Evolutionary conservation across 2,797 vertebrate genomes (phyloP), one percentile per base, ranked within the genome.

Genomic region (Loris lydekkerianus): DNA sequence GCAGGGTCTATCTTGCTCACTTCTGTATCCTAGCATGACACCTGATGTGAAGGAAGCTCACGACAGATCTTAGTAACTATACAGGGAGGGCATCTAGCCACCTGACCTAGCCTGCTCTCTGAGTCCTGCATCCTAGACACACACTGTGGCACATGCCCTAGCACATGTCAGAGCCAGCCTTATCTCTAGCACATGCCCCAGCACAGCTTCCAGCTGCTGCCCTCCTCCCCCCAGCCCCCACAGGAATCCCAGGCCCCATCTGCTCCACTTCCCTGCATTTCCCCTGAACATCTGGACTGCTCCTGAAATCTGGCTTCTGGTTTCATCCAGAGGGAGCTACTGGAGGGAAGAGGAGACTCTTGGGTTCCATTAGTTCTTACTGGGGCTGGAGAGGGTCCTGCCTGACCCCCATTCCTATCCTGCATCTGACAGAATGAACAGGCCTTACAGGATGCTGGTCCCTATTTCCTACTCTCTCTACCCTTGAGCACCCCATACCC

Each of bases 201-300:
- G 78, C 69, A 77, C 77, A 86, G 14, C 67, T 89, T 95, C 95
- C 96, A 97, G 93, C 89, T 93, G 92, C 94, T 58, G 63, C 82
- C 77, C 72, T 76, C 80, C 80, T 72, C 77, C 87, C 49, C 58
- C 67, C 58, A 53, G 34, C 73, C 89, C 95, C 89, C 87, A 34
- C 58, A 95, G 89, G 97, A 95, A 93, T 72, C 84, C 95, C 84
- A 92, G 73, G 63, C 60, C 95, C 95, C 97, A 98, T 97, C 97
- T 97, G 97, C 77, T 97, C 85, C 82, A 92, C 60, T 90, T 96
- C 5, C 23, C 84, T 80, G 81, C 61, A 91, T 97, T 93, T 96
- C 75, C 93, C 94, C 90, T 56, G 86, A 98, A 97, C 95, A 97
- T 97, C 97, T 97, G 97, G 89, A 49, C 77, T 87, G 63, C 88